These are phyloP conservation scores for Anableps anableps DNA, from an alignment of 2,797 vertebrate species.

Conservation along the genomic window DNA sequence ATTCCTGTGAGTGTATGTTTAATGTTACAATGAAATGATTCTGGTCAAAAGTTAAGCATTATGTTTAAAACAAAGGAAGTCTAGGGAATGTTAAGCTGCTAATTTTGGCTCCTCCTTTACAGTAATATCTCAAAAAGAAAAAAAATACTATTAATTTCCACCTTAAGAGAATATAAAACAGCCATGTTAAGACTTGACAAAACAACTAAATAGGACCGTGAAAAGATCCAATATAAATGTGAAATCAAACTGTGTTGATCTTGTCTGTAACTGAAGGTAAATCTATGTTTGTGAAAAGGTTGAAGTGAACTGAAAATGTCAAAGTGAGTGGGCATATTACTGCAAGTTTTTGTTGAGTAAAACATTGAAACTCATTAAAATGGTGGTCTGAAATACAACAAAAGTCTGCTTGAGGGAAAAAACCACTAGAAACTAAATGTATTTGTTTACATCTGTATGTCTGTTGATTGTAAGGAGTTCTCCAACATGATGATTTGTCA, in stretches of 20 bases:
- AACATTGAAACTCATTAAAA: conserved; percentile 7
- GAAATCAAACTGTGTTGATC: not conserved
- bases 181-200: not conserved
- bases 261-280: conserved; percentile 13
- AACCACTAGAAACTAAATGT: not conserved
- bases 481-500: conserved; percentile 11
- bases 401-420: not conserved
- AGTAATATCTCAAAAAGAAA: not conserved
- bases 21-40: no score
- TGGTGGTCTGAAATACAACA: not conserved
- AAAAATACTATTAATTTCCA: not conserved
- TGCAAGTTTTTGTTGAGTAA: conserved; percentile 10
- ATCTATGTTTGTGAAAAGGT: conserved; percentile 13
- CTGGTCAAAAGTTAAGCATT: no score
- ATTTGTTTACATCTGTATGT: not conserved
- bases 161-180: not conserved
- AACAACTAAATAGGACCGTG: not conserved
- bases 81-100: no score
- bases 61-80: no score
- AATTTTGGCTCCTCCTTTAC: not conserved
- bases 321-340: rapidly evolving
- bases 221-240: not conserved
- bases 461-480: not conserved
- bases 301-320: conserved; percentile 19
- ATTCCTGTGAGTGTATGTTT: no score